Evolutionary conservation across 2,888 invertebrate species (phyloP).

Genomic region (Brachyptera putata): DNA sequence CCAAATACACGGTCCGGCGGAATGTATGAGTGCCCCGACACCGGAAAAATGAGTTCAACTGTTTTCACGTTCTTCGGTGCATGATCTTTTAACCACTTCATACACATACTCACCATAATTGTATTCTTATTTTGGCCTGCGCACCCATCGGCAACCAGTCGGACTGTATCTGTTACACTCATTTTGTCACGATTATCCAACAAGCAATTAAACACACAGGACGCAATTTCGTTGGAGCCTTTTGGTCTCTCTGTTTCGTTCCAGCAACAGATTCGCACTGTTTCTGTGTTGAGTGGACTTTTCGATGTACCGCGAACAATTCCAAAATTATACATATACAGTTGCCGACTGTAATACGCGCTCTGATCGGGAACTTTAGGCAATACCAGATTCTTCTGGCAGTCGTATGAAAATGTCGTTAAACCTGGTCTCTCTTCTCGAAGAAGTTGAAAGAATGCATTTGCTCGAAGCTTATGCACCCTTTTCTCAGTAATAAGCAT

Average conservation of each 20-base stretch:
- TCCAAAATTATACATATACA: constrained; percentile 32
- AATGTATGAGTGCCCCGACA: constrained; percentile 38
- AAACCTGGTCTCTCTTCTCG: constrained; percentile 3
- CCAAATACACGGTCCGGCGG: constrained; percentile 39
- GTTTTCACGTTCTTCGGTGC: constrained; percentile 33
- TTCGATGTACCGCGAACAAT: constrained; percentile 28
- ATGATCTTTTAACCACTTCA: constrained; percentile 33
- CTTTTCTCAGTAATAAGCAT: constrained; percentile 5
- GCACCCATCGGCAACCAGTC: constrained; percentile 39
- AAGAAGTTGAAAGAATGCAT: constrained; percentile 7
- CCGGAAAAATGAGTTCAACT: constrained; percentile 36
- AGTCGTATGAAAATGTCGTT: constrained; percentile 14
- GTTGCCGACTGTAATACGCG: constrained; percentile 32
- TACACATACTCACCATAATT: constrained; percentile 36
- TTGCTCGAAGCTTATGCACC: constrained; percentile 11
- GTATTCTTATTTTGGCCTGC: constrained; percentile 40
- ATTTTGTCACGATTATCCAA: neutral
- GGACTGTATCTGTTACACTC: constrained; percentile 28
- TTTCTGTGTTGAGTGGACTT: constrained; percentile 11
- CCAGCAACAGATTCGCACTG: constrained; percentile 17
- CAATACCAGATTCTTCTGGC: constrained; percentile 29
- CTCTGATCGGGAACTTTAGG: constrained; percentile 33
- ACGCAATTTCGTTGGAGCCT: constrained; percentile 22
- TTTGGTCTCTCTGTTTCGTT: constrained; percentile 13
- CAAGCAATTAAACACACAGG: constrained; percentile 10